Base-by-base conservation (phyloP, 92 coral and sea anemone genomes). In the Phenganax subtilis region DNA sequence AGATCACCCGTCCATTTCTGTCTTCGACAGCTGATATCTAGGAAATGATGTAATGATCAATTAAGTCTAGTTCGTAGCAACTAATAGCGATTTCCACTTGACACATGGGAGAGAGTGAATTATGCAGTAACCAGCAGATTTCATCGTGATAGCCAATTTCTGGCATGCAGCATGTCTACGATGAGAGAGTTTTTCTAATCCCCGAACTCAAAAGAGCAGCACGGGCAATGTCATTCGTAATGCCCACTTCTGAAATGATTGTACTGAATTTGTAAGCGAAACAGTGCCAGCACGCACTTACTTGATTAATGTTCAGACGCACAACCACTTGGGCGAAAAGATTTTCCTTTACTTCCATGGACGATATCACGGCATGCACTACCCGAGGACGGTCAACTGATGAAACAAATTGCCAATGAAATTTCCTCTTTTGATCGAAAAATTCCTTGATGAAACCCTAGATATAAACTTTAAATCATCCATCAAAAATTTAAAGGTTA, bases 261-360 rank as follows among this genome's bases (percentile, higher is more conserved):
- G 6, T 10, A 58, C 25, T 11, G 54, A 15, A 14, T 29, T 25
- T 25, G 10, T 20, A n/a, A n/a, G 51, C 52, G 29, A 16, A 44
- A 14, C 7, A 59, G 25, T 9, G 9, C 7, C 16, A 4, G 53
- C 31, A 12, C 30, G 9, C 10, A 69, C 90, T 57, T 80, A 94
- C 98, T 87, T 94, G 98, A 75, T 94, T 89, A 62, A 97, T 90
- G 81, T 87, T 87, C 54, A 94, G 77, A 75, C 86, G 92, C 51
- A 94, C 97, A 56, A 93, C 92, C n/a, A 90, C 87, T 87, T 94
- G 98, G 15, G 93, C 97, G 85, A 94, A 94, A 29, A 94, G 64
- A 86, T 94, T 94, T 27, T 90, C 87, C 75, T 94, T 94, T 53
- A 82, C 84, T 81, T 90, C 97, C 5, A 94, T 89, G 0, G 97